Conservation (phyloP, 1,140 invertebrate species). For the Acyrthosiphon pisum region DNA sequence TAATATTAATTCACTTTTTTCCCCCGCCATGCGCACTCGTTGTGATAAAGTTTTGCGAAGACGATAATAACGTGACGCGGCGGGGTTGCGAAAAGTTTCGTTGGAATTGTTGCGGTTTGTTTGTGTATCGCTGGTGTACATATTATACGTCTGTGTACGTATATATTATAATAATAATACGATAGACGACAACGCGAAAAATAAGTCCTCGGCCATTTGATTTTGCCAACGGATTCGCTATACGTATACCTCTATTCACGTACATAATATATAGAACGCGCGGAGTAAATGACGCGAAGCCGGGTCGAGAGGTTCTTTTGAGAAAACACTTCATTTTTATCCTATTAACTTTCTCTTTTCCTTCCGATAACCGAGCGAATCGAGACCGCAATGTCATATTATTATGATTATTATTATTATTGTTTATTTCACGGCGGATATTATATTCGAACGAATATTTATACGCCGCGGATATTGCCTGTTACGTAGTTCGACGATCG, state of each 20-base stretch:
- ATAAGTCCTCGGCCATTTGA: constrained; percentile 15
- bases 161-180: neutral
- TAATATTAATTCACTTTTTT: neutral
- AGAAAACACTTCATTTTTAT: constrained; percentile 23
- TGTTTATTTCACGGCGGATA: constrained; percentile 1
- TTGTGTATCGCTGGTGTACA: neutral
- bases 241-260: too few species aligned
- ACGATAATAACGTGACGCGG: neutral
- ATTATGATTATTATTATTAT: neutral
- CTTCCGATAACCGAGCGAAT: constrained; percentile 11
- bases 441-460: neutral
- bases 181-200: neutral
- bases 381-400: constrained; percentile 4
- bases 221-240: neutral
- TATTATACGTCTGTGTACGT: neutral
- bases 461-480: neutral
- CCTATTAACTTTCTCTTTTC: constrained; percentile 35
- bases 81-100: neutral
- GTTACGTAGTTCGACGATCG: neutral
- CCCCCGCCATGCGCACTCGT: neutral
- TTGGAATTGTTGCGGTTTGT: neutral
- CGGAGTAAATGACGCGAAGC: constrained; percentile 20
- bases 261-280: neutral
- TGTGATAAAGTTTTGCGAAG: neutral
- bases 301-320: constrained; percentile 6